A percentile compares a stretch with the other conserved stretches of the same genome.
phyloP scores from a whole-genome alignment of 2,113 vertebrate genomes.

The Megatriorchis doriae region DNA sequence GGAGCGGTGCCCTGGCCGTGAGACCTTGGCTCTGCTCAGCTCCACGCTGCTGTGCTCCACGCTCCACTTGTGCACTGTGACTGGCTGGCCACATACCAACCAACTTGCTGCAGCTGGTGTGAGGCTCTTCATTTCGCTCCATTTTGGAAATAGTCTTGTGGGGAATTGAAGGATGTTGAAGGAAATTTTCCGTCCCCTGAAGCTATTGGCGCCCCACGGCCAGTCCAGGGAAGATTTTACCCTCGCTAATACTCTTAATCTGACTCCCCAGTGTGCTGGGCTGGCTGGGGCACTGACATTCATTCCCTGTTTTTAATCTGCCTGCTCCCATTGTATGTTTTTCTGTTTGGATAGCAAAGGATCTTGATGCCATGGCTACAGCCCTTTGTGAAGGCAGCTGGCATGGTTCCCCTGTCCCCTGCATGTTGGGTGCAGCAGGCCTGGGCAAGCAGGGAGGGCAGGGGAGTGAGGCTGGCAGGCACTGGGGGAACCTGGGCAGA shows the following conservation, averaged over 20 bases:
- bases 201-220: neutral
- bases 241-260: constrained; percentile 18
- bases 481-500: neutral
- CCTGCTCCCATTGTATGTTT: neutral
- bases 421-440: neutral
- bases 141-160: neutral
- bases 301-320: constrained; percentile 29
- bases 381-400: neutral
- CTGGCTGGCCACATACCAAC: fast-evolving
- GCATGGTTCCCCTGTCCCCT: neutral
- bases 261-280: constrained; percentile 4
- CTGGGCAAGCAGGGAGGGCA: neutral
- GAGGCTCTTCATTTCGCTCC: neutral
- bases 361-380: constrained; percentile 23
- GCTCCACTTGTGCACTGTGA: neutral
- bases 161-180: neutral
- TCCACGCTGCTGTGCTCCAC: neutral
- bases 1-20: fast-evolving
- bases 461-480: neutral
- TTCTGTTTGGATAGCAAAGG: constrained; percentile 41
- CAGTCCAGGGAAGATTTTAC: constrained; percentile 19
- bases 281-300: neutral
- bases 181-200: neutral
- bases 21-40: neutral
- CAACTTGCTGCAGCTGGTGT: neutral